A percentile compares a stretch with the other conserved stretches of the same genome.
Conservation (phyloP, 2,113 vertebrate species). For the Sylvietta virens region DNA sequence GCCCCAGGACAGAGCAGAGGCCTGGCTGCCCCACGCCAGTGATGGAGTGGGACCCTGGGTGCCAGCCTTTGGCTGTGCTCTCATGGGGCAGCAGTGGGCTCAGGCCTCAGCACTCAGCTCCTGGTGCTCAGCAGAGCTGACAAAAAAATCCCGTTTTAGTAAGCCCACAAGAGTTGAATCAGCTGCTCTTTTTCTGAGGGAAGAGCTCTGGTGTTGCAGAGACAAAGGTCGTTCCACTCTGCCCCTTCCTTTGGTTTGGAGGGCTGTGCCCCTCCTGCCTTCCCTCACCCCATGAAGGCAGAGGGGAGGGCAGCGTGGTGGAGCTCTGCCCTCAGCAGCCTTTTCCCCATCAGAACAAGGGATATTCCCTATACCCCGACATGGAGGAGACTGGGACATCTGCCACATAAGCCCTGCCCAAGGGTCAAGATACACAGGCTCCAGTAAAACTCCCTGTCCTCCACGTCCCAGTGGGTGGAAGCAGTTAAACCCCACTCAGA, state of each 20-base stretch:
- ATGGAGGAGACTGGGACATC: not conserved
- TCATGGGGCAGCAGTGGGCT: fast-evolving
- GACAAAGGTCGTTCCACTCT: not conserved
- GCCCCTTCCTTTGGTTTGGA: not conserved
- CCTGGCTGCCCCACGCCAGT: fast-evolving
- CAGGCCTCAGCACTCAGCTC: not conserved
- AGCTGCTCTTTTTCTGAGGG: not conserved
- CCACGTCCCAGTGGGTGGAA: fast-evolving
- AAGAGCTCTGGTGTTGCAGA: not conserved
- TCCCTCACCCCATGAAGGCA: not conserved
- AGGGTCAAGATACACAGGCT: fast-evolving
- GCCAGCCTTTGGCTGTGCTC: not conserved
- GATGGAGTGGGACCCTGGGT: fast-evolving
- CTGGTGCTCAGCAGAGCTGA: not conserved
- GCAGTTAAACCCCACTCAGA: not conserved
- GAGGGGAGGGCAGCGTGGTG: not conserved
- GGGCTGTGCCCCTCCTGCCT: not conserved
- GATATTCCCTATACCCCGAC: fast-evolving
- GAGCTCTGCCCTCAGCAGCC: not conserved
- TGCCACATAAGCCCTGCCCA: not conserved
- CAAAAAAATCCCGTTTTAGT: not conserved
- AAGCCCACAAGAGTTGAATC: not conserved
- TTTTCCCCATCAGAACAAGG: not conserved
- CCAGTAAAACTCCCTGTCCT: not conserved
- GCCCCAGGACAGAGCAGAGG: not conserved